phyloP scores from a whole-genome alignment of 2,113 vertebrate genomes.

The Microtus oregoni region DNA sequence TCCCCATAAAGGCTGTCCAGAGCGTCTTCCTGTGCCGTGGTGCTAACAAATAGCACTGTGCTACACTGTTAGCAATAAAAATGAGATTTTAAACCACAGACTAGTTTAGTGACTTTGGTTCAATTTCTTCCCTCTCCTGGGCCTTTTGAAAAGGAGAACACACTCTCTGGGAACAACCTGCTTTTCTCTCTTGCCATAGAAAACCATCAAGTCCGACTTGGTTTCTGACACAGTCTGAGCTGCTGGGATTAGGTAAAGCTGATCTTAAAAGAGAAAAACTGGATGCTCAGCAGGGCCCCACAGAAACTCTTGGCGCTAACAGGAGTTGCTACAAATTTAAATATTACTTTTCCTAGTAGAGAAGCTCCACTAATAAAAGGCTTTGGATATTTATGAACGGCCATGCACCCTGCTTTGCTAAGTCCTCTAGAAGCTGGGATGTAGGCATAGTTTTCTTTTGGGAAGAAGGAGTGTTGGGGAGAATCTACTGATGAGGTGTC shows the following conservation, averaged over 20 bases:
- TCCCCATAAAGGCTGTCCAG: conserved; percentile 46
- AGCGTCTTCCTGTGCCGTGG: conserved; percentile 12
- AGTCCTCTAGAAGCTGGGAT: conserved; percentile 69
- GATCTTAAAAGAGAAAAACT: conserved; percentile 84
- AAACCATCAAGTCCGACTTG: conserved; percentile 80
- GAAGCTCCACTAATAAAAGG: conserved; percentile 84
- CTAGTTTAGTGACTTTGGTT: conserved; percentile 61
- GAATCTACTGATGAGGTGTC: conserved; percentile 85
- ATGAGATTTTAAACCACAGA: conserved; percentile 51
- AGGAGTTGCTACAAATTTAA: conserved; percentile 85
- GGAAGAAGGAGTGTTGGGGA: conserved; percentile 77
- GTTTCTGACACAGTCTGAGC: conserved; percentile 76
- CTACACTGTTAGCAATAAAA: conserved; percentile 51
- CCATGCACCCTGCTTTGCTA: conserved; percentile 79
- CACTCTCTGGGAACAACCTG: conserved; percentile 58
- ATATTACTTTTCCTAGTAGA: conserved; percentile 79
- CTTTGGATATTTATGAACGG: conserved; percentile 85
- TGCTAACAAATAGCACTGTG: conserved; percentile 62
- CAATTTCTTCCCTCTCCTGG: conserved; percentile 59
- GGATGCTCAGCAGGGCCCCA: conserved; percentile 77
- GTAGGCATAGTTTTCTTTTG: conserved; percentile 74
- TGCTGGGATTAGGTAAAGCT: conserved; percentile 79
- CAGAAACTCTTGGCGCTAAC: conserved; percentile 82
- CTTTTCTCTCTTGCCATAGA: conserved; percentile 76
- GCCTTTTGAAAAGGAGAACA: conserved; percentile 57